Evolutionary conservation across 2,888 invertebrate genomes (phyloP), one percentile per base, ranked within the genome.

Genomic region (Raillietiella orientalis): DNA sequence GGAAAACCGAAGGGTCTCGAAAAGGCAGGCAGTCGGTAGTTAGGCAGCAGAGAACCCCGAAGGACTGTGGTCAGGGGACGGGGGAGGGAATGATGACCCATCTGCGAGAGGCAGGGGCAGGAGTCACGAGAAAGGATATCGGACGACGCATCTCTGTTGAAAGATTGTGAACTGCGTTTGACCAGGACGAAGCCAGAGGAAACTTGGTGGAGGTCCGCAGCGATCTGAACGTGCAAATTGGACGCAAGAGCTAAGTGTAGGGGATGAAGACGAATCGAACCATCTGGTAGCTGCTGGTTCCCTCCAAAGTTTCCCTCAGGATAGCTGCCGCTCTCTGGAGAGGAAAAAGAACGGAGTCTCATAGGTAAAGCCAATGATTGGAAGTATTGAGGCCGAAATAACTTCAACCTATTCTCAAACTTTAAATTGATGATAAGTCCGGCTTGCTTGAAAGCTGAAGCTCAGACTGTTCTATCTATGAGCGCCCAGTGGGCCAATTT

Each of bases 181-280:
- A 12, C 13, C 5, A 22, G 22, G 22, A 12, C 13, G 22, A 22
- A 22, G 22, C 22, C 22, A 22, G 22, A 12, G 22, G 22, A 22
- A 22, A 22, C 22, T 22, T 22, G 59, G 53, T 60, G 60, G 60
- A 62, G 55, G 60, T 55, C 57, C 59, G 59, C 46, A 61, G 59
- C 59, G 58, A 53, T 59, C 60, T 60, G 62, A 62, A 62, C 59
- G 60, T 62, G 62, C 62, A 63, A 64, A 64, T 64, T 62, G 62
- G 61, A 63, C 60, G 58, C 62, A 56, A 47, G 57, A 63, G 55
- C 56, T 61, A 59, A 56, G 59, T 59, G 60, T 61, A 62, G 60
- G 56, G 60, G 46, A 45, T 45, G 50, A 51, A 50, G 49, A 49
- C 46, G 56, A 62, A 62, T 63, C 58, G 58, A 62, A 62, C 61